Evolutionary conservation across 2,797 vertebrate species (phyloP).

Genomic region (Passerculus sandwichensis): DNA sequence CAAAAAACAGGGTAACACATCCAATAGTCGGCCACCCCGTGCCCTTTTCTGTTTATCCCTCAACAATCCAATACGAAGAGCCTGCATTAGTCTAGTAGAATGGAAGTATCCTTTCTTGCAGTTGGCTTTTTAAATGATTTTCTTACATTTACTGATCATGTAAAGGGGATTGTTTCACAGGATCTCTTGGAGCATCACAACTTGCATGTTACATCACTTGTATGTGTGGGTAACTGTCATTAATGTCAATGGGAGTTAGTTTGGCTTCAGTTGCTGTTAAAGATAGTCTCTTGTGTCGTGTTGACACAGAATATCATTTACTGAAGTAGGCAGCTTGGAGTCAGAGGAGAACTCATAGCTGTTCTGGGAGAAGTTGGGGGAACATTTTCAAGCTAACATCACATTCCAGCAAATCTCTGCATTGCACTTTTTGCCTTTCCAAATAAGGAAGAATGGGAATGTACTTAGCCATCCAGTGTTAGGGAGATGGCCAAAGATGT

Average conservation of each 20-base stretch:
- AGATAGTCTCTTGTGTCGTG: neutral
- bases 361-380: neutral
- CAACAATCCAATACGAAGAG: slow-evolving; percentile 98
- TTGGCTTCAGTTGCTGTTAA: neutral
- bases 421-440: neutral
- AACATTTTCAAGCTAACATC: neutral
- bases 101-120: slow-evolving; percentile 97
- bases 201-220: neutral
- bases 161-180: neutral
- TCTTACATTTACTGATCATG: neutral
- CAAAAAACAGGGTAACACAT: slow-evolving; percentile 97
- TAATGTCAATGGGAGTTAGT: neutral
- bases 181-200: neutral
- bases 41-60: slow-evolving; percentile 98
- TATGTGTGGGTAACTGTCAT: neutral
- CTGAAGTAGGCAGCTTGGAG: neutral
- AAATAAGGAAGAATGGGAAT: neutral
- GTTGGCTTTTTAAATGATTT: neutral
- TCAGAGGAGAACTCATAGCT: neutral
- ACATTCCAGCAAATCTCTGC: neutral
- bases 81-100: slow-evolving; percentile 99
- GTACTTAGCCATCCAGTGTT: neutral
- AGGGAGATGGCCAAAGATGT: neutral
- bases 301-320: slow-evolving; percentile 20
- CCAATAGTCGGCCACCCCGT: slow-evolving; percentile 92